These are phyloP conservation scores for Cylloceria caligata DNA, from an alignment of 2,888 invertebrate genomes.

Conservation along the genomic window DNA sequence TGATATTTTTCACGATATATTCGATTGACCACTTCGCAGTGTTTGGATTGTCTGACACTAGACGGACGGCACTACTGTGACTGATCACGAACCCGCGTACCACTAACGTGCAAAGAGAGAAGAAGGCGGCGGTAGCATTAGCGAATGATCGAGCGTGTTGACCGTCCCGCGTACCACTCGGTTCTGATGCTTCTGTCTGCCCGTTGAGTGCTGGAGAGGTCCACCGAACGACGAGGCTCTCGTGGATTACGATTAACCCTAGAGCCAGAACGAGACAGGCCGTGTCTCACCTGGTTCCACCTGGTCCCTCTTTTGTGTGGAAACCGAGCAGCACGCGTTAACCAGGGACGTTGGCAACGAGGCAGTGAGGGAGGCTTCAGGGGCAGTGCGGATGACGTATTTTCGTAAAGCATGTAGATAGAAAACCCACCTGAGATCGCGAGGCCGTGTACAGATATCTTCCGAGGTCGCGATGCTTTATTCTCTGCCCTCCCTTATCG, in stretches of 20 bases:
- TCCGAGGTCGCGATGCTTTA: not conserved
- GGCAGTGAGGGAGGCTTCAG: not conserved
- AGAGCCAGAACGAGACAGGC: not conserved
- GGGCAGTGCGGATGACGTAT: not conserved
- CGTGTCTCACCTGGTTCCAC: conserved; percentile 14
- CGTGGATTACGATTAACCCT: conserved; percentile 21
- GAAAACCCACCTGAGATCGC: not conserved
- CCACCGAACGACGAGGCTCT: not conserved
- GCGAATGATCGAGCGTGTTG: conserved; percentile 35
- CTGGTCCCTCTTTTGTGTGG: conserved; percentile 8
- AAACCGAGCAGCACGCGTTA: not conserved
- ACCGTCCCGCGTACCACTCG: conserved; percentile 50
- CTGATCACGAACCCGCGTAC: conserved; percentile 40
- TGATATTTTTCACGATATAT: not conserved
- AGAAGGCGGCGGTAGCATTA: not conserved
- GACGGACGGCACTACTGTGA: conserved; percentile 40
- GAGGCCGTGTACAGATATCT: not conserved
- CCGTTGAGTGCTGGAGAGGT: conserved; percentile 7
- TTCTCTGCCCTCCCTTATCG: not conserved
- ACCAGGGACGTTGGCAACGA: not conserved
- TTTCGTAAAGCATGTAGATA: not conserved
- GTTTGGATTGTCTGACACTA: conserved; percentile 35
- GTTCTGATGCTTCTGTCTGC: conserved; percentile 37
- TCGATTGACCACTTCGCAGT: not conserved
- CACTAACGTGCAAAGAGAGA: conserved; percentile 33